These are phyloP conservation scores for Papilio polyxenes DNA, from an alignment of 1,140 invertebrate genomes.

Conservation along the genomic window DNA sequence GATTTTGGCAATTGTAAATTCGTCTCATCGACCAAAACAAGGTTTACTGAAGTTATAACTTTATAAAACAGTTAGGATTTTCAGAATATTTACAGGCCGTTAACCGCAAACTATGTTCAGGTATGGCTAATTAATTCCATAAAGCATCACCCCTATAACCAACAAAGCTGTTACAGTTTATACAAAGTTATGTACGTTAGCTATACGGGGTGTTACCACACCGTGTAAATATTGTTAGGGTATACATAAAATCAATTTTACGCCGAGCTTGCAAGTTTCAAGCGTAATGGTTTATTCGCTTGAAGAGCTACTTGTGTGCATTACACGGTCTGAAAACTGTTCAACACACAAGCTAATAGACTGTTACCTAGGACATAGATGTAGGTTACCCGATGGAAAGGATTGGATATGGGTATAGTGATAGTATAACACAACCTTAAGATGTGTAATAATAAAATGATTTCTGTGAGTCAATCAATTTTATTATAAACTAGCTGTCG, in stretches of 20 bases:
- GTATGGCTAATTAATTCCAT: slow-evolving; percentile 1
- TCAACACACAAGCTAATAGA: neutral
- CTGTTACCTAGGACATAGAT: neutral
- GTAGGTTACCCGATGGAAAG: neutral
- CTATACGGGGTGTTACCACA: neutral
- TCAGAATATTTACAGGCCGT: neutral
- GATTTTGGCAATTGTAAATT: neutral
- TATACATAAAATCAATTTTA: slow-evolving; percentile 34
- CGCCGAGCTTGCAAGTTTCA: slow-evolving; percentile 21
- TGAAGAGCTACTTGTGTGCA: slow-evolving; percentile 2
- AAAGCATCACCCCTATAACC: neutral
- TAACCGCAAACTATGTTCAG: slow-evolving; percentile 7
- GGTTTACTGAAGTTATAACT: neutral
- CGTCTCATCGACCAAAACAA: neutral
- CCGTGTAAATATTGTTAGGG: slow-evolving; percentile 30
- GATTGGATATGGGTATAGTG: neutral
- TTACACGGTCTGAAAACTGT: slow-evolving; percentile 22
- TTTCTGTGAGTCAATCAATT: neutral
- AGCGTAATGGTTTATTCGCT: slow-evolving; percentile 27
- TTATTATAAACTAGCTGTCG: no score
- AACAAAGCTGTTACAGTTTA: neutral
- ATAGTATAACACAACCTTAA: neutral
- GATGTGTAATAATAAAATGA: neutral
- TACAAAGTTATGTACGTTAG: neutral
- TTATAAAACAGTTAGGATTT: neutral